These are phyloP conservation scores for Agapostemon virescens DNA, from an alignment of 2,888 invertebrate genomes.

Conservation along the genomic window DNA sequence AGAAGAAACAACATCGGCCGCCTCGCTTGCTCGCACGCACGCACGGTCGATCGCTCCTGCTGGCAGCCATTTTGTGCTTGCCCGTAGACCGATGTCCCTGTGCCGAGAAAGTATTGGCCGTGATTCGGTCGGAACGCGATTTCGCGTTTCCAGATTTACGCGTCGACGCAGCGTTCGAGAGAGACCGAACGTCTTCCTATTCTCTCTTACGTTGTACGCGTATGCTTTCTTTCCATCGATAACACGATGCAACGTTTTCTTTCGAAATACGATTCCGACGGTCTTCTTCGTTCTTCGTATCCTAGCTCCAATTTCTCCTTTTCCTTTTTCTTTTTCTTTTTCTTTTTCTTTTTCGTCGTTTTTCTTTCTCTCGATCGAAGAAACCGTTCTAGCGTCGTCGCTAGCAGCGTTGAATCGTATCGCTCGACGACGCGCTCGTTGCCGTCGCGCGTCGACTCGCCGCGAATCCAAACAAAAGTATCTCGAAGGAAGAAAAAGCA, in stretches of 20 bases:
- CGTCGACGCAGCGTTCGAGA: not conserved
- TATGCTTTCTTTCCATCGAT: not conserved
- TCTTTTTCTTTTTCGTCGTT: too few species aligned
- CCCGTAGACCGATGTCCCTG: constrained; percentile 70
- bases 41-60: constrained; percentile 77
- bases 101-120: constrained; percentile 75
- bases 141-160: not conserved
- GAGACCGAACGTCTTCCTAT: not conserved
- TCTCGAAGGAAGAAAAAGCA: not conserved
- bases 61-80: constrained; percentile 78
- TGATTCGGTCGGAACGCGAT: constrained; percentile 54
- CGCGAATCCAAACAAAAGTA: not conserved
- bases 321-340: too few species aligned
- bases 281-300: too few species aligned
- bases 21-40: constrained; percentile 69
- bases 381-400: not conserved
- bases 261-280: constrained; percentile 29
- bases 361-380: not conserved
- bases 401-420: not conserved
- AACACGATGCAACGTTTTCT: constrained; percentile 18
- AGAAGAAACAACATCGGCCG: constrained; percentile 57
- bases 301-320: too few species aligned
- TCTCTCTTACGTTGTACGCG: not conserved
- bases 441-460: not conserved
- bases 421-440: not conserved